These are phyloP conservation scores for Anoplophora glabripennis DNA, from an alignment of 1,140 invertebrate species.

Conservation along the genomic window DNA sequence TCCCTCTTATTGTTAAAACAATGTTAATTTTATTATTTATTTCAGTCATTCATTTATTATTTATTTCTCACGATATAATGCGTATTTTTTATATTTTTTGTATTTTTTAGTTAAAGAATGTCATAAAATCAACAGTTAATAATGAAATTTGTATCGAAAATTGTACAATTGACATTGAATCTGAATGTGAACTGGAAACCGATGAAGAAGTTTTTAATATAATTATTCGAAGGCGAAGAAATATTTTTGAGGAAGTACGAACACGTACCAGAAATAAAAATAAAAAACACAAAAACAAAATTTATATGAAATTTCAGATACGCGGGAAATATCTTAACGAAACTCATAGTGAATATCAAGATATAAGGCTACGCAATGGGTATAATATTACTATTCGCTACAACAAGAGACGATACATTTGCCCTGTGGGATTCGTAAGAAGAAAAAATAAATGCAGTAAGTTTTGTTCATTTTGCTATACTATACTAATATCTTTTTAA, in stretches of 20 bases:
- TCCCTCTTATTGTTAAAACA: no score
- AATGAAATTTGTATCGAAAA: constrained; percentile 28
- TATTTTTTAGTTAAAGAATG: constrained; percentile 33
- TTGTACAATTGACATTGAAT: constrained; percentile 37
- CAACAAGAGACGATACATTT: constrained; percentile 30
- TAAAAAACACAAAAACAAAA: constrained; percentile 24
- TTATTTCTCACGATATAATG: constrained; percentile 3
- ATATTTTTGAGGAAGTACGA: constrained; percentile 18
- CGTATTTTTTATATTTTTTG: background rate
- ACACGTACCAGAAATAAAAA: constrained; percentile 23
- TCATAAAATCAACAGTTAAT: constrained; percentile 24
- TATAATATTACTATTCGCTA: constrained; percentile 31
- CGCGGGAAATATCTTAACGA: constrained; percentile 23
- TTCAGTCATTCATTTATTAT: constrained; percentile 5
- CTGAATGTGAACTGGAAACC: constrained; percentile 42
- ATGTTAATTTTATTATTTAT: no score
- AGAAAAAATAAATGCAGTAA: constrained; percentile 45
- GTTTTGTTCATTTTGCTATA: constrained; percentile 2
- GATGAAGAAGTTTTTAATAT: constrained; percentile 38
- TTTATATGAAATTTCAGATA: constrained; percentile 39
- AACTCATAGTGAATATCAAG: constrained; percentile 9
- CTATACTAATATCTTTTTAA: background rate
- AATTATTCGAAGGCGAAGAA: constrained; percentile 25
- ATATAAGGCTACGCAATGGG: constrained; percentile 9
- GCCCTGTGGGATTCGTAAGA: constrained; percentile 37